These are phyloP conservation scores for Erebia ligea DNA, from an alignment of 2,888 invertebrate genomes.

Conservation along the genomic window DNA sequence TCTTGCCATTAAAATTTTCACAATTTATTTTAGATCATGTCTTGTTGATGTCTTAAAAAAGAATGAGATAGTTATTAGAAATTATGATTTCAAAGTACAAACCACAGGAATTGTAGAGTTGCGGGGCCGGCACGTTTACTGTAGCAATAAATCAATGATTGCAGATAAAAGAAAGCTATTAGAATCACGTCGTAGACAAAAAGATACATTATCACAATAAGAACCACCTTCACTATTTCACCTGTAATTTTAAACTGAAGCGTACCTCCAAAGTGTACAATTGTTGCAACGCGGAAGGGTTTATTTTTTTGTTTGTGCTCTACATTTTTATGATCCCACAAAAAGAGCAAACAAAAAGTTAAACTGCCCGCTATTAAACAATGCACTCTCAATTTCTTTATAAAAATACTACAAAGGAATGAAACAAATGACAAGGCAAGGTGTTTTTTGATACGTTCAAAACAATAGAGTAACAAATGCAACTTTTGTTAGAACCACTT, in stretches of 20 bases:
- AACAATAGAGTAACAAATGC: constrained; percentile 61
- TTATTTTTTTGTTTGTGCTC: constrained; percentile 76
- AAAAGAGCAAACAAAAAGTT: constrained; percentile 67
- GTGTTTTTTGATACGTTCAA: constrained; percentile 75
- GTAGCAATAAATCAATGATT: constrained; percentile 75
- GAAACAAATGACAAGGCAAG: constrained; percentile 58
- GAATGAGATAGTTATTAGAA: constrained; percentile 35
- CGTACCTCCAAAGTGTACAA: constrained; percentile 57
- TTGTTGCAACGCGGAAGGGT: constrained; percentile 76
- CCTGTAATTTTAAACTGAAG: constrained; percentile 78
- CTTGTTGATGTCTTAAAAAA: not conserved
- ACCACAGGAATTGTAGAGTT: constrained; percentile 51
- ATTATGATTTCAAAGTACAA: constrained; percentile 48
- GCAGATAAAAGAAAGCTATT: constrained; percentile 75
- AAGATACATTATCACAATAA: constrained; percentile 70
- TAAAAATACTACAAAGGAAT: constrained; percentile 63
- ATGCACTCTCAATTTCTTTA: constrained; percentile 82
- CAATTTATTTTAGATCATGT: not conserved
- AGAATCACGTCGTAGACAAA: constrained; percentile 66
- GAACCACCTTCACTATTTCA: constrained; percentile 76
- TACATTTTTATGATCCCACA: constrained; percentile 72
- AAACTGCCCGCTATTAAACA: constrained; percentile 58
- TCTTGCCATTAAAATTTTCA: not conserved
- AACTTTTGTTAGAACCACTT: constrained; percentile 68
- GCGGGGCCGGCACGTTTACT: constrained; percentile 46